A percentile compares a stretch with the other conserved stretches of the same genome.
Conservation (phyloP, 1,140 invertebrate genomes). For the Trinorchestia longiramus region DNA sequence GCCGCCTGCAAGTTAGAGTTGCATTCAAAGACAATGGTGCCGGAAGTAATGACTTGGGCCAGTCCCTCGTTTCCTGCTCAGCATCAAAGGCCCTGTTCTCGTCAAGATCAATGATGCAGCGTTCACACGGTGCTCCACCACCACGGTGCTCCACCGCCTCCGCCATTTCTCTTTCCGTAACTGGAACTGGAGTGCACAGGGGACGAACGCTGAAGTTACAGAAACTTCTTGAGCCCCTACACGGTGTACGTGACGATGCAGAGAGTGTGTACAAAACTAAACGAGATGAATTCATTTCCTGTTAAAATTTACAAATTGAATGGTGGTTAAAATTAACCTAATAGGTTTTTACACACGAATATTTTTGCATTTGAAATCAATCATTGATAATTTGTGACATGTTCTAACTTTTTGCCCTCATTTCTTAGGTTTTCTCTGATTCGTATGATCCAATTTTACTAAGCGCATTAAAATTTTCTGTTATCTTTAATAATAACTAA, state of each 20-base stretch:
- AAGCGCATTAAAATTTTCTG: too few species aligned
- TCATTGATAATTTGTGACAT: background rate
- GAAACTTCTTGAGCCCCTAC: background rate
- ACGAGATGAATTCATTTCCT: background rate
- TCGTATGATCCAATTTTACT: too few species aligned
- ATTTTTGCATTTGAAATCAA: background rate
- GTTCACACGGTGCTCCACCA: background rate
- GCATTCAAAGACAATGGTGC: background rate
- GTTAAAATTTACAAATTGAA: background rate
- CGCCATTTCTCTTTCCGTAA: background rate
- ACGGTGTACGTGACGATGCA: background rate
- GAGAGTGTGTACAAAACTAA: background rate
- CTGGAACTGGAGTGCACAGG: background rate
- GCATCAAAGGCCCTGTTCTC: conserved; percentile 38
- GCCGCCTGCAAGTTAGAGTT: background rate
- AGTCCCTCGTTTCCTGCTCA: background rate
- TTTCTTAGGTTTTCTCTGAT: too few species aligned
- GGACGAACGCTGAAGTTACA: too few species aligned
- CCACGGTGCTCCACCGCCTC: background rate
- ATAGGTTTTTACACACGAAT: background rate
- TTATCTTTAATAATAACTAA: too few species aligned
- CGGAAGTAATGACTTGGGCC: conserved; percentile 6
- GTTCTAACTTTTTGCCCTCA: background rate
- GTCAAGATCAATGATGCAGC: conserved; percentile 48
- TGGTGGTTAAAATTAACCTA: background rate